These are phyloP conservation scores for Therioaphis trifolii DNA, from an alignment of 2,888 invertebrate species.

Conservation along the genomic window DNA sequence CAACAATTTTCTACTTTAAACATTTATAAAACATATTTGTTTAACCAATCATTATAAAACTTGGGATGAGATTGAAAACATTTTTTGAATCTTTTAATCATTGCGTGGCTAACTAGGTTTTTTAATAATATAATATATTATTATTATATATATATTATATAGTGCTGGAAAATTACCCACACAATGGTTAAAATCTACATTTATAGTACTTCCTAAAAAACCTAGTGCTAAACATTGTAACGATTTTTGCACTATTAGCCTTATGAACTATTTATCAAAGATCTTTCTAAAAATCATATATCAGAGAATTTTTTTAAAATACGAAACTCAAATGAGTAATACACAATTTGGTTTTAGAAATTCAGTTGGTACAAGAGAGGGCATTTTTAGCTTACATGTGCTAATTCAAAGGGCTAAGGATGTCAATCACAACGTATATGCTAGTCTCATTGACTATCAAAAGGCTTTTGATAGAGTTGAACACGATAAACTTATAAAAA, in stretches of 20 bases:
- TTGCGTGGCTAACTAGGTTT: conserved; percentile 16
- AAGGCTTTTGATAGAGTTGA: too few species aligned
- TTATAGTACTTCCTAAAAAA: conserved; percentile 63
- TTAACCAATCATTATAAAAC: too few species aligned
- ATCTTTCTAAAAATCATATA: conserved; percentile 41
- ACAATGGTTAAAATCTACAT: conserved; percentile 64
- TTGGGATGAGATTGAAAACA: too few species aligned
- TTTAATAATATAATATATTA: conserved; percentile 64
- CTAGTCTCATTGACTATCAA: conserved; percentile 56
- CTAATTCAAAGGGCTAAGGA: conserved; percentile 52
- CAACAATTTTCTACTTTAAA: too few species aligned
- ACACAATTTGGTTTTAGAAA: conserved; percentile 65
- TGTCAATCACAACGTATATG: conserved; percentile 52
- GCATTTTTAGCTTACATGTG: conserved; percentile 58
- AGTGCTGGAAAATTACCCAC: conserved; percentile 59
- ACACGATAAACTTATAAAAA: conserved; percentile 64
- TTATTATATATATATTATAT: too few species aligned
- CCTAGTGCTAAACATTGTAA: conserved; percentile 58
- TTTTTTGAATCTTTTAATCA: too few species aligned
- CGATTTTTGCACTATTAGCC: conserved; percentile 60
- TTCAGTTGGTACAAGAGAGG: conserved; percentile 61
- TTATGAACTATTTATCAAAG: conserved; percentile 51
- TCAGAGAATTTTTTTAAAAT: conserved; percentile 43
- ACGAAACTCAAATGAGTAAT: conserved; percentile 63
- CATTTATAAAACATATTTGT: too few species aligned